Evolutionary conservation across 2,888 invertebrate genomes (phyloP).

Genomic region (Mythimna impura): DNA sequence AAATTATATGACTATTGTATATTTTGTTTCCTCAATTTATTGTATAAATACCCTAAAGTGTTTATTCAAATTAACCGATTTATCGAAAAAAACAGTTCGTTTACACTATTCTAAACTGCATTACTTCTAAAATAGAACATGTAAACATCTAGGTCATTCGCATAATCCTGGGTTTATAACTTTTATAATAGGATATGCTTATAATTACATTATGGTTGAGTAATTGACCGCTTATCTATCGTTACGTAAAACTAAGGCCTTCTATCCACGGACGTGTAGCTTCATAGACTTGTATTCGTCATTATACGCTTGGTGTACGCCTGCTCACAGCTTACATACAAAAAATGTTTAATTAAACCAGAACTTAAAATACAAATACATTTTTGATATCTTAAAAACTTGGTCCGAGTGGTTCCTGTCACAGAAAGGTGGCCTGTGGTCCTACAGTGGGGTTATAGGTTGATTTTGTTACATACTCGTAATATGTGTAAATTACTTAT

Average conservation of each 20-base stretch:
- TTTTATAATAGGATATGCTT: not conserved
- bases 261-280: no score
- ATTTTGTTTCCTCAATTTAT: constrained; percentile 29
- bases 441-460: no score
- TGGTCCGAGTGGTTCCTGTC: no score
- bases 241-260: not conserved
- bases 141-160: constrained; percentile 15
- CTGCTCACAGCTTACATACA: no score
- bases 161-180: constrained; percentile 7
- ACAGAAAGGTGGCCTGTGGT: no score
- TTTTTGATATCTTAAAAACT: no score
- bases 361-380: no score
- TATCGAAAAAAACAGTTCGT: constrained; percentile 19
- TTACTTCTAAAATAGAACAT: constrained; percentile 10
- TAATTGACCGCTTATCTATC: not conserved
- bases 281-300: no score
- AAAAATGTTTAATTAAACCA: no score
- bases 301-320: no score
- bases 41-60: constrained; percentile 13
- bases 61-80: constrained; percentile 29
- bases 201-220: constrained; percentile 17
- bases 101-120: not conserved
- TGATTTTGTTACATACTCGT: no score
- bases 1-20: not conserved
- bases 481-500: no score